Evolutionary conservation across 2,113 vertebrate species (phyloP), one percentile per base, ranked within the genome.

Genomic region (Colistium nudipinnis): DNA sequence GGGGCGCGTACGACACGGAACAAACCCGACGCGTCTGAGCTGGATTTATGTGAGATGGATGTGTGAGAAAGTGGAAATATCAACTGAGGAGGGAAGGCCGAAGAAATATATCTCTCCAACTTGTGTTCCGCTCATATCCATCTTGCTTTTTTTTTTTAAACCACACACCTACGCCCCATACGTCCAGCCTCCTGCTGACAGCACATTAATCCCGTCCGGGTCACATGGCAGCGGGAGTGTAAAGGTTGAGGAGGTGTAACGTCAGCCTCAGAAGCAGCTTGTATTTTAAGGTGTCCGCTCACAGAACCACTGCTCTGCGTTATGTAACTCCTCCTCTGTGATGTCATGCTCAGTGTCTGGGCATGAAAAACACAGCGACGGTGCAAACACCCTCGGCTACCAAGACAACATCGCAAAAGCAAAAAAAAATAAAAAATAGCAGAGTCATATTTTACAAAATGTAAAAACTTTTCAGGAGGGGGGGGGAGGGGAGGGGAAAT

Each of bases 341-440:
- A 81, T 31, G 88, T 89, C 82, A 82, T 70, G 31, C 43, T 56
- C 11, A 11, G 28, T 64, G 51, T 70, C 72, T 45, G 45, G 49
- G 49, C 30, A 56, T 1, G 14, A 57, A 70, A 47, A 67, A 64
- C 31, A 68, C 27, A 70, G 30, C 14, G 1, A 64, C 3, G 60
- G 31, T 33, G 31, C 28, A 82, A 71, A 87, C 61, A 80, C 63
- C 48, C 31, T 33, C 17, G 7, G 73, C 39, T 74, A 0, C 76
- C 63, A 74, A 45, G 68, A 35, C 64, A 60, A 78, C 78, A 36
- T 30, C 16, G 47, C 31, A 38, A 28, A 28, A n/a, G n/a, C n/a
- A n/a, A n/a, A n/a, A n/a, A n/a, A n/a, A n/a, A n/a, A n/a, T n/a
- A n/a, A 2, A 55, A 70, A 6, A 51, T 44, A 63, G 17, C 68